Base-by-base conservation (phyloP, 2,888 invertebrate genomes). In the Epirrhoe alternata region DNA sequence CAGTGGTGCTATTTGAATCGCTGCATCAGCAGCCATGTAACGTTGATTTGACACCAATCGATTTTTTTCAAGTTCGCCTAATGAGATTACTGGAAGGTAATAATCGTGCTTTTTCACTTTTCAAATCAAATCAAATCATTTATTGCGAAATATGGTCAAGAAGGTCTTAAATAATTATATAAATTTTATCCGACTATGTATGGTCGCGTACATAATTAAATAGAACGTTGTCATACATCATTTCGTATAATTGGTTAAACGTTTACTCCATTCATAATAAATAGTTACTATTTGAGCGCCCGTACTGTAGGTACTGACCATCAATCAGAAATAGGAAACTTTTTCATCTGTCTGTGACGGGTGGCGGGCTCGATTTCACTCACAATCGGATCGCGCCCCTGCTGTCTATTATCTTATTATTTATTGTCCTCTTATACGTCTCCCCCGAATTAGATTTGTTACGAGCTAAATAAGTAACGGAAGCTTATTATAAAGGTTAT, bases 371-470 rank as follows among this genome's bases (percentile, higher is more conserved):
- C 59, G 38, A 24, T 55, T 54, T 30, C 58, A 24, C 38, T 14
- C 58, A 42, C 55, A 16, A 51, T 45, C 53, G 38, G 30, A 49
- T 55, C 49, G 17, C 33, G 49, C 54, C 49, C 56, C 54, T 64
- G 10, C 58, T 51, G 70, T 71, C 78, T 74, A 79, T 84, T 85
- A 87, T 85, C 86, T 80, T 84, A 85, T 85, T 86, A 86, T 86
- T 86, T 87, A 86, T 83, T 70, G 80, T 77, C 74, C 73, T 74
- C 71, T 67, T 24, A n/a, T n/a, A 17, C 50, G 58, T 47, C 45
- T 35, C 73, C 64, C 61, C 54, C 61, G 53, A 60, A 68, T 73
- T 61, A 61, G 57, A 73, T 73, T 70, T 70, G 68, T 68, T 64
- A 45, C 64, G 42, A 53, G 51, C 56, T 47, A 68, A 68, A 73